Evolutionary conservation across 2,797 vertebrate genomes (phyloP).

Genomic region (Sebastes itinus): DNA sequence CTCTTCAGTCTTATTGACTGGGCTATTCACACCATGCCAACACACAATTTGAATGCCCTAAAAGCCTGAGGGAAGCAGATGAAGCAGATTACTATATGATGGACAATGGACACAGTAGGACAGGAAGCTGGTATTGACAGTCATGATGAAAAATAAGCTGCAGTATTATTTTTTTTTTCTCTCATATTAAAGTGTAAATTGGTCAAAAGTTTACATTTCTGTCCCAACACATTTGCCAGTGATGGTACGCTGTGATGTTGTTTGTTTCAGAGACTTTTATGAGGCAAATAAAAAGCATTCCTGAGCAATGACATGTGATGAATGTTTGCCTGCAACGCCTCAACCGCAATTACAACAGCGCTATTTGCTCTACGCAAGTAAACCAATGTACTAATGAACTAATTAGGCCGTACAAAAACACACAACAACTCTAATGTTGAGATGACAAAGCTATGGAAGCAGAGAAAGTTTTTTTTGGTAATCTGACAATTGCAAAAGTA

Average conservation of each 20-base stretch:
- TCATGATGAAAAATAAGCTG: not conserved
- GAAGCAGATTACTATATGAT: not conserved
- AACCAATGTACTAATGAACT: not conserved
- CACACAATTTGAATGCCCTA: not conserved
- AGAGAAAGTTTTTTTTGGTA: not conserved
- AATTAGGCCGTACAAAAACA: not conserved
- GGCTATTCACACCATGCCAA: not conserved
- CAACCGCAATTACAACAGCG: constrained; percentile 6
- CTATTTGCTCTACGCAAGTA: not conserved
- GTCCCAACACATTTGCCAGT: not conserved
- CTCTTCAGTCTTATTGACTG: not conserved
- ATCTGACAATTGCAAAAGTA: not conserved
- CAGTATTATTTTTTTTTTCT: not conserved
- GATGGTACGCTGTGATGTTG: not conserved
- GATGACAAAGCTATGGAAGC: not conserved
- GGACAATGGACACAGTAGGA: not conserved
- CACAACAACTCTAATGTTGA: not conserved
- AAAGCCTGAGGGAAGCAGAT: constrained; percentile 15
- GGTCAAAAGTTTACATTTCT: not conserved
- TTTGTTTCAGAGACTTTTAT: constrained; percentile 25
- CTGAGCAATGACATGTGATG: constrained; percentile 45
- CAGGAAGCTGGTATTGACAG: not conserved
- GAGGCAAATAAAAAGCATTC: constrained; percentile 63
- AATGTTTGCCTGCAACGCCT: constrained; percentile 43
- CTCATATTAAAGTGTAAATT: not conserved